Percentiles rank a stretch among this genome's conserved stretches.
Evolutionary conservation across 1,140 invertebrate species (phyloP).

Genomic region (Zaprionus vittiger): DNA sequence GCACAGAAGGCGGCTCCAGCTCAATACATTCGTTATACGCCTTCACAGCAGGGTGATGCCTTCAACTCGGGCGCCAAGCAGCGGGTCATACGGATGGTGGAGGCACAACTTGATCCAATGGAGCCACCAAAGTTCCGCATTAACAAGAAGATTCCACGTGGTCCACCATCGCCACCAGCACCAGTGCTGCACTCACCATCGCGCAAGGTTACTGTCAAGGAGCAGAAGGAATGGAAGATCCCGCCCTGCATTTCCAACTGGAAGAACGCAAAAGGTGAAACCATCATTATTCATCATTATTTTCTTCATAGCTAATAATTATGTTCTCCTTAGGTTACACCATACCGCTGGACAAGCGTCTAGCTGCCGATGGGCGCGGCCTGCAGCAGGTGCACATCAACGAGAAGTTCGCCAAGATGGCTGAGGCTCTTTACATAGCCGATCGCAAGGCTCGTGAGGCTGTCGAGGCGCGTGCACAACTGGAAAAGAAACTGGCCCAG

Average conservation of each 20-base stretch:
- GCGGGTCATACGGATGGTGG: constrained; percentile 98
- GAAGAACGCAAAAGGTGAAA: constrained; percentile 97
- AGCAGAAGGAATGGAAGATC: constrained; percentile 99
- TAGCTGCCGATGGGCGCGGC: constrained; percentile 98
- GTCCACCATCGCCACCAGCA: constrained; percentile 98
- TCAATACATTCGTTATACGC: constrained; percentile 98
- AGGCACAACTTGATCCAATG: constrained; percentile 98
- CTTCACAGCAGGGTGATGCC: constrained; percentile 96
- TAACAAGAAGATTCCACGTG: constrained; percentile 97
- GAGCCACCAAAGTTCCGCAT: constrained; percentile 99
- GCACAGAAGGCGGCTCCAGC: constrained; percentile 96
- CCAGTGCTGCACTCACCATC: constrained; percentile 96
- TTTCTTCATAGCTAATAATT: constrained; percentile 3
- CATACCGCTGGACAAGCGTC: constrained; percentile 98
- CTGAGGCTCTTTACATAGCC: constrained; percentile 98
- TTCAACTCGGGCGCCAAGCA: constrained; percentile 99
- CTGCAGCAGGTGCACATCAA: constrained; percentile 99
- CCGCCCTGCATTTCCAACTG: constrained; percentile 99
- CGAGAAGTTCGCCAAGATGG: constrained; percentile 99
- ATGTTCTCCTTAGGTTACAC: constrained; percentile 88
- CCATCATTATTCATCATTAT: not conserved
- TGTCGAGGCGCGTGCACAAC: constrained; percentile 97
- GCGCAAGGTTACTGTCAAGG: constrained; percentile 98
- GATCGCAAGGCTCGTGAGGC: constrained; percentile 98
- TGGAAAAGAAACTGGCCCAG: constrained; percentile 98